phyloP scores from a whole-genome alignment of 2,113 vertebrate species.

The Elanoides forficatus region DNA sequence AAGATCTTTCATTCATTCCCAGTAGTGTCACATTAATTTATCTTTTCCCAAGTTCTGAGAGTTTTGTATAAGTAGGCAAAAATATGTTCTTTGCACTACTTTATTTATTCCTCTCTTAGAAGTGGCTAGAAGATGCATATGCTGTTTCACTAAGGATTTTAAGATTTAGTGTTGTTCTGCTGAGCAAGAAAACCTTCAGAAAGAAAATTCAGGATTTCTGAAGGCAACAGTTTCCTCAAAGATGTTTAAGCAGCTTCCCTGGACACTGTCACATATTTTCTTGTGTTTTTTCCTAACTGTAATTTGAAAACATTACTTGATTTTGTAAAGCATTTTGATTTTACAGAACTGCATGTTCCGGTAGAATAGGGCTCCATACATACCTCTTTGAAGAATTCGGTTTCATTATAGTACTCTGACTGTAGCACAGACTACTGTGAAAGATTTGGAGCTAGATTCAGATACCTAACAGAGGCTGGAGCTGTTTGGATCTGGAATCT shows the following conservation, averaged over 20 bases:
- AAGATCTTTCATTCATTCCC: slow-evolving; percentile 34
- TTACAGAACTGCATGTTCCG: not conserved
- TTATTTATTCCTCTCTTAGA: slow-evolving; percentile 6
- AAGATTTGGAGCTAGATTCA: not conserved
- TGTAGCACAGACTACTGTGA: not conserved
- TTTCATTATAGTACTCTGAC: not conserved
- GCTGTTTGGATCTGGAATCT: not conserved
- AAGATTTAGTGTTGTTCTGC: not conserved
- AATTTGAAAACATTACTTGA: not conserved
- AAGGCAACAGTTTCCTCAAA: not conserved
- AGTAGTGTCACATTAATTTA: slow-evolving; percentile 7
- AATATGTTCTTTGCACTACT: not conserved
- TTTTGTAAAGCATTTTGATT: not conserved
- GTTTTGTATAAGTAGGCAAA: not conserved
- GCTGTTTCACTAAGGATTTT: not conserved
- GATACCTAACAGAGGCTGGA: not conserved
- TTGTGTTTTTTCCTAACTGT: not conserved
- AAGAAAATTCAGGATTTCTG: not conserved
- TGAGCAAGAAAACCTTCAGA: not conserved
- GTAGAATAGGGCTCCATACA: not conserved
- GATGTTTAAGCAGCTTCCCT: not conserved
- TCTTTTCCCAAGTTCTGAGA: not conserved
- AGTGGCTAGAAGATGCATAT: not conserved
- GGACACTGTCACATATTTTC: not conserved
- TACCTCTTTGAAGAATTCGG: not conserved